Evolutionary conservation across 2,113 vertebrate genomes (phyloP), one percentile per base, ranked within the genome.

Genomic region (Cryptomyrus ogoouensis): DNA sequence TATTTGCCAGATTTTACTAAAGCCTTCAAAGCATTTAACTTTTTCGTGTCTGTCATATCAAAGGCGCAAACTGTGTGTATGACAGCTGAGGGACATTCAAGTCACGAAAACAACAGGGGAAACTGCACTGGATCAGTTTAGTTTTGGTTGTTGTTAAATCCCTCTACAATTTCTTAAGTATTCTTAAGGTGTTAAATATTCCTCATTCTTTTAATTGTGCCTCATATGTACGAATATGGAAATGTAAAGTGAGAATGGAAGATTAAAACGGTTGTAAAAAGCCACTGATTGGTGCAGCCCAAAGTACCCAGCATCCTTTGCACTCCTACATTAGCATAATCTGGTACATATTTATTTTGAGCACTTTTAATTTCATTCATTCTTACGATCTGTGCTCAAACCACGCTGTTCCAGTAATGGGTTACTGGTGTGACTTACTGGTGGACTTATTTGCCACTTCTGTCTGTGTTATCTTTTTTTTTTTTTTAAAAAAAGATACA

Each of bases 1-100:
- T 95, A 94, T 95, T 74, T 39, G 87, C 62, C 50, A 27, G 49
- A 62, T 62, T 90, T 90, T 85, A 90, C 21, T 42, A 84, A 85
- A 90, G n/a, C 52, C 83, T 90, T 49, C 53, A 46, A 83, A 52
- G 49, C 19, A 35, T 77, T 83, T 52, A 35, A 49, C 24, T 89
- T 89, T 89, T 27, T 89, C 0, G 19, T 74, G 42, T 70, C 21
- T 21, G 44, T 70, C 88, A 31, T 85, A 49, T 85, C 46, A 52
- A 53, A 87, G 49, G 15, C 10, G 17, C n/a, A 53, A 8, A 87
- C 47, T 27, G 24, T 15, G 44, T 86, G 46, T 46, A 87, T 53
- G 49, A 87, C 13, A 87, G 44, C 66, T 31, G 31, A 35, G 74
- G 74, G 35, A 42, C 74, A 19, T 80, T 42, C 74, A 21, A 19